A percentile compares a stretch with the other conserved stretches of the same genome.
Conservation (phyloP, 2,797 vertebrate species). For the Enteromius mattozi region DNA sequence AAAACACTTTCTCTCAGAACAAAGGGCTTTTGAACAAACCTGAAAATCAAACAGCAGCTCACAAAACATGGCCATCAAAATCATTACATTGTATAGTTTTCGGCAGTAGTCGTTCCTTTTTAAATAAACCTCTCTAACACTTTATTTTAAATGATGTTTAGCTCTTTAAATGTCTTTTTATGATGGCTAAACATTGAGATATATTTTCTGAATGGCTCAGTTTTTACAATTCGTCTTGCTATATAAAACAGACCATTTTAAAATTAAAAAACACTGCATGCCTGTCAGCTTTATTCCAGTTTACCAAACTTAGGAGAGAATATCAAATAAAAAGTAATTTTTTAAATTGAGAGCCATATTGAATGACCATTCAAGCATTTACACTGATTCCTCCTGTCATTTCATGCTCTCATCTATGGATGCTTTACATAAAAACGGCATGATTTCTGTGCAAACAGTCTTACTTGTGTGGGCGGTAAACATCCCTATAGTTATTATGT, state of each 20-base stretch:
- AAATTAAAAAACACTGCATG: background rate
- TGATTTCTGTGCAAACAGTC: background rate
- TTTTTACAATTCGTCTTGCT: background rate
- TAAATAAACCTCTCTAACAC: background rate
- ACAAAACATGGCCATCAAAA: slow-evolving; percentile 7
- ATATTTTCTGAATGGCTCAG: background rate
- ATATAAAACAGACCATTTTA: background rate
- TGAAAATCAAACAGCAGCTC: slow-evolving; percentile 20
- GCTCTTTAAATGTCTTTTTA: background rate
- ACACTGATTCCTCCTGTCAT: background rate
- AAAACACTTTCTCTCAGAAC: slow-evolving; percentile 31
- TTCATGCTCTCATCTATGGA: slow-evolving; percentile 25
- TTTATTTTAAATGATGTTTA: background rate
- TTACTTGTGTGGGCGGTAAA: slow-evolving; percentile 6
- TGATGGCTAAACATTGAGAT: background rate
- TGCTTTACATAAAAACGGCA: background rate
- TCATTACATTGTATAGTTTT: slow-evolving; percentile 17
- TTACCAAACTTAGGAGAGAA: slow-evolving; percentile 11
- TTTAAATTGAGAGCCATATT: slow-evolving; percentile 7
- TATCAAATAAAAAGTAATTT: background rate
- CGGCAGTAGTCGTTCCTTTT: slow-evolving; percentile 13
- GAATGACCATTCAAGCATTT: slow-evolving; percentile 27
- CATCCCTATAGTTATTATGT: slow-evolving; percentile 21
- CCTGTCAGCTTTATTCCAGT: slow-evolving; percentile 36
- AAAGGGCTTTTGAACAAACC: slow-evolving; percentile 39